These are phyloP conservation scores for Pelusios castaneus DNA, from an alignment of 2,113 vertebrate genomes.

Conservation along the genomic window DNA sequence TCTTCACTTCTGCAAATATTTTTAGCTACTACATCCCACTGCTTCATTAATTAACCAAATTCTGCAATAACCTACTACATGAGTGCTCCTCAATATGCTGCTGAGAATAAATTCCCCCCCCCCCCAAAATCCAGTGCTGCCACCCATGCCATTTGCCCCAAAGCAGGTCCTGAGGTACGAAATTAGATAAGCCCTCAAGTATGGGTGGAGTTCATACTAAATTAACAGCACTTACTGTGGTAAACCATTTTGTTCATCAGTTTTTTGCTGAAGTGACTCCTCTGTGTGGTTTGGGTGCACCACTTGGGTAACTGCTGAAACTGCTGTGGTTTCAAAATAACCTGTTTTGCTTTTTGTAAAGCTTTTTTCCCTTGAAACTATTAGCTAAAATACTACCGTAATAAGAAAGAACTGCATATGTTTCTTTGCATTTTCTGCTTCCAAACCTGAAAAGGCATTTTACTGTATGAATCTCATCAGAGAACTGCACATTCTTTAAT, in stretches of 20 bases:
- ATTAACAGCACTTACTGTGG: conserved; percentile 72
- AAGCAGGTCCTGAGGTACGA: conserved; percentile 32
- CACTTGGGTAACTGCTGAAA: conserved; percentile 84
- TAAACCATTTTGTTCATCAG: conserved; percentile 73
- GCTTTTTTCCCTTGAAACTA: conserved; percentile 49
- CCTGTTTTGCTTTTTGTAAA: conserved; percentile 73
- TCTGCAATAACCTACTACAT: background rate
- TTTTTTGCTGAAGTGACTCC: conserved; percentile 78
- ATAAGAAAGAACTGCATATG: conserved; percentile 28
- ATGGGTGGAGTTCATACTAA: conserved; percentile 72
- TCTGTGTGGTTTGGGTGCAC: conserved; percentile 81
- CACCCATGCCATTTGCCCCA: background rate
- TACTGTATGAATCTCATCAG: background rate
- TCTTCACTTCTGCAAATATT: background rate
- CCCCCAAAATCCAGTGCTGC: background rate
- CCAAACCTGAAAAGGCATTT: fast-evolving
- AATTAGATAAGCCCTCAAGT: conserved; percentile 50
- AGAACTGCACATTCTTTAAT: background rate
- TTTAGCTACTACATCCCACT: background rate
- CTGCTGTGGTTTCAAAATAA: conserved; percentile 82
- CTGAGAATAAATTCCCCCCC: background rate
- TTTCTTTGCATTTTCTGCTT: background rate
- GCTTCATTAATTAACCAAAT: background rate
- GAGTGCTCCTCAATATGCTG: background rate
- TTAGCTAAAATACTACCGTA: conserved; percentile 30